phyloP scores from a whole-genome alignment of 92 coral and sea anemone species.

The Chrysogorgia sp. region DNA sequence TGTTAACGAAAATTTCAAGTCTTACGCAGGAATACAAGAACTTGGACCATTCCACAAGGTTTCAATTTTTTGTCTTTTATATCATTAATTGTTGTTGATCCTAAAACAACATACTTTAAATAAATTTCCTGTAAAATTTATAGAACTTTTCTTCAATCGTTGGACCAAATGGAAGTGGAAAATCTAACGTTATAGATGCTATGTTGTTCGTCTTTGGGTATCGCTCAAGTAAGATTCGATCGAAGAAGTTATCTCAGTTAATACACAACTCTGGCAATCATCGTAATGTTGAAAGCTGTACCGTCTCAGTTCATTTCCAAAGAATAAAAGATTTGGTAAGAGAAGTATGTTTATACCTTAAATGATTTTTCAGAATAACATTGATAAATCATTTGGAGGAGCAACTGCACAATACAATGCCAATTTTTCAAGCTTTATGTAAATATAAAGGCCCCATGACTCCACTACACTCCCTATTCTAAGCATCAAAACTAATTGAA shows the following conservation, averaged over 20 bases:
- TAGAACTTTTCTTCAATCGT: constrained; percentile 98
- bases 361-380: too few species aligned
- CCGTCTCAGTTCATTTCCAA: constrained; percentile 88
- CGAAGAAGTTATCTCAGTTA: constrained; percentile 91
- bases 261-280: constrained; percentile 94
- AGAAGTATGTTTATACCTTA: not conserved
- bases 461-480: too few species aligned
- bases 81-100: too few species aligned
- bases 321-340: constrained; percentile 95
- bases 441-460: too few species aligned
- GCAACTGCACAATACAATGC: too few species aligned
- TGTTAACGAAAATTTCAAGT: constrained; percentile 92
- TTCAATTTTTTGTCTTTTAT: too few species aligned
- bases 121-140: not conserved
- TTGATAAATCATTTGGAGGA: too few species aligned
- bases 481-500: too few species aligned
- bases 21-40: constrained; percentile 92
- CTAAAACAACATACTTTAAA: not conserved
- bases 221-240: constrained; percentile 96
- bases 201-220: constrained; percentile 98
- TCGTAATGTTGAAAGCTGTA: constrained; percentile 78
- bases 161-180: constrained; percentile 99
- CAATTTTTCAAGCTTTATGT: too few species aligned
- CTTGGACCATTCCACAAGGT: constrained; percentile 99
- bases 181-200: constrained; percentile 96